Base-by-base conservation (phyloP, 2,888 invertebrate species). In the Hyalella azteca region DNA sequence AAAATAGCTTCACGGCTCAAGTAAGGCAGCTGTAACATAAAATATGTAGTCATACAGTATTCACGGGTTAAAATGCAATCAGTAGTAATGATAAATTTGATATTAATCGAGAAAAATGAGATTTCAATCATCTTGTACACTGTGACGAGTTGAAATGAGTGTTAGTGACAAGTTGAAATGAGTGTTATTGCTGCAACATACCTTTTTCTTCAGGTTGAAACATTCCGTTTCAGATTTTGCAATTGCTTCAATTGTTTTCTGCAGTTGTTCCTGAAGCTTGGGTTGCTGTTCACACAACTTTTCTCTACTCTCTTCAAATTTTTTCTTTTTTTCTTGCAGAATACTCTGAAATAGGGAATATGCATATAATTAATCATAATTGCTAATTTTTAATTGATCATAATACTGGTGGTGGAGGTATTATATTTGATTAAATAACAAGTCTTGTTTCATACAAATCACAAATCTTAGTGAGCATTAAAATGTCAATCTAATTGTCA, bases 141-240 rank as follows among this genome's bases (percentile, higher is more conserved):
- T n/a, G n/a, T n/a, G n/a, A n/a, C n/a, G n/a, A n/a, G n/a, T n/a
- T n/a, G n/a, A n/a, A n/a, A n/a, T n/a, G n/a, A n/a, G n/a, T n/a
- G n/a, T n/a, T n/a, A n/a, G n/a, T n/a, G n/a, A n/a, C n/a, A n/a
- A n/a, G n/a, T n/a, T n/a, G n/a, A n/a, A n/a, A n/a, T n/a, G n/a
- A n/a, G n/a, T n/a, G n/a, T n/a, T n/a, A n/a, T n/a, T n/a, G n/a
- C n/a, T n/a, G n/a, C n/a, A n/a, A 40, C 73, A n/a, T 73, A 73
- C 73, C 40, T 73, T 73, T 13, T 73, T 73, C 22, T 29, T 73
- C 19, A 73, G 22, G 36, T 39, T 73, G 73, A 73, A 40, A 29
- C 73, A 73, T 73, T 73, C 73, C 32, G 26, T 73, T n/a, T 73
- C 73, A 40, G 73, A 73, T 3, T 9, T 9, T 4, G 36, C 32